These are phyloP conservation scores for Sebastiscus tertius DNA, from an alignment of 2,797 vertebrate species.

Conservation along the genomic window DNA sequence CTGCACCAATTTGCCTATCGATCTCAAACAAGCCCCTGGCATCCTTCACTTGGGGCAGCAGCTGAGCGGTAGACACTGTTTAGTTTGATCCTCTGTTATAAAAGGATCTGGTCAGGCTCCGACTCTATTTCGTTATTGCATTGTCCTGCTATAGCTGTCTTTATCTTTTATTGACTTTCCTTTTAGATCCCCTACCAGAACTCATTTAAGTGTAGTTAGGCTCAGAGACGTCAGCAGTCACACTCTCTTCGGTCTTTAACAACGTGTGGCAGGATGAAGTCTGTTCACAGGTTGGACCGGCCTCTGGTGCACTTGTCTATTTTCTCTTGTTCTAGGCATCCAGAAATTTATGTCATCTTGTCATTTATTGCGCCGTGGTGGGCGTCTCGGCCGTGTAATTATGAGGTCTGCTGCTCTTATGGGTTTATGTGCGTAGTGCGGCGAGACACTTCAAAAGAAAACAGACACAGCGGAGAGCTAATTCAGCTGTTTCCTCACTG, in stretches of 20 bases:
- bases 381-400: slow-evolving; percentile 67
- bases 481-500: slow-evolving; percentile 52
- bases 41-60: neutral
- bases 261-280: slow-evolving; percentile 20
- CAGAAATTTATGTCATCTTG: slow-evolving; percentile 54
- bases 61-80: neutral
- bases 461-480: slow-evolving; percentile 42
- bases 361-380: slow-evolving; percentile 61
- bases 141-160: slow-evolving; percentile 9
- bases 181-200: neutral
- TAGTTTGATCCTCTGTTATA: neutral
- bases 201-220: neutral
- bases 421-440: slow-evolving; percentile 62
- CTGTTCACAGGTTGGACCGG: slow-evolving; percentile 17
- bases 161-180: slow-evolving; percentile 35
- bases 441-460: slow-evolving; percentile 67
- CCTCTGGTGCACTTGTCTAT: slow-evolving; percentile 45
- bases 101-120: slow-evolving; percentile 3
- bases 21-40: neutral
- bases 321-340: slow-evolving; percentile 55
- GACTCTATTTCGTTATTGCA: neutral
- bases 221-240: neutral
- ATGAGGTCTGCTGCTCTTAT: slow-evolving; percentile 62
- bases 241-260: slow-evolving; percentile 3
- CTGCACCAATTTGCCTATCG: neutral